Percentiles rank a stretch among this genome's conserved stretches.
Conservation (phyloP, 2,888 invertebrate species). For the Drosophila testacea region DNA sequence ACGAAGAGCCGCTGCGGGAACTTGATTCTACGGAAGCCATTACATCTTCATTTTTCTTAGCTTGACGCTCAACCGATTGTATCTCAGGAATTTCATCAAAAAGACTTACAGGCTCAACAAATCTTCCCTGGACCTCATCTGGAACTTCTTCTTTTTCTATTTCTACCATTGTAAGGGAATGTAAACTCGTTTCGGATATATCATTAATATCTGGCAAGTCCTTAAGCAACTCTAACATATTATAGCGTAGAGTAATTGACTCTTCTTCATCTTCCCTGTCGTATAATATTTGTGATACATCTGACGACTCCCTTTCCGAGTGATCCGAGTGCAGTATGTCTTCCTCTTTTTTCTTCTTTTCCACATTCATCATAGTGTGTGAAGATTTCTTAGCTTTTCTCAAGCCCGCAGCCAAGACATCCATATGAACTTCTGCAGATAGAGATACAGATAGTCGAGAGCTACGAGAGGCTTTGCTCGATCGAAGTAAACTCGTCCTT, state of each 20-base stretch:
- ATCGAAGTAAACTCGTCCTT: no score
- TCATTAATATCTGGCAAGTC: conserved; percentile 25
- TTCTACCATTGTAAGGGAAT: neutral
- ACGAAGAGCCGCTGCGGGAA: neutral
- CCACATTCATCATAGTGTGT: no score
- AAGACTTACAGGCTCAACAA: neutral
- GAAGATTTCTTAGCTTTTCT: conserved; percentile 1
- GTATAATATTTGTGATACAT: neutral
- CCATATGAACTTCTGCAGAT: neutral
- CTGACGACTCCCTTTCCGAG: neutral
- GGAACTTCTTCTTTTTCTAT: no score
- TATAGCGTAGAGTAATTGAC: neutral
- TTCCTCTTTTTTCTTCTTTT: neutral
- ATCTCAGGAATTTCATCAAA: neutral
- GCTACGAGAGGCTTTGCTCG: neutral
- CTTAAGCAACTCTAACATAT: neutral
- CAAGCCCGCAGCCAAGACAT: neutral
- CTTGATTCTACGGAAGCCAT: neutral
- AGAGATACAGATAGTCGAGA: neutral
- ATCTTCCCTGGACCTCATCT: neutral
- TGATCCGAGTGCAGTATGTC: neutral
- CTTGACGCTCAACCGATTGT: neutral
- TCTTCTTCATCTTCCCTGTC: fast-evolving
- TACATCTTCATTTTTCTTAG: no score
- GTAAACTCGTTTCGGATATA: conserved; percentile 7